Base-by-base conservation (phyloP, 2,888 invertebrate species). In the Galeruca laticollis region DNA sequence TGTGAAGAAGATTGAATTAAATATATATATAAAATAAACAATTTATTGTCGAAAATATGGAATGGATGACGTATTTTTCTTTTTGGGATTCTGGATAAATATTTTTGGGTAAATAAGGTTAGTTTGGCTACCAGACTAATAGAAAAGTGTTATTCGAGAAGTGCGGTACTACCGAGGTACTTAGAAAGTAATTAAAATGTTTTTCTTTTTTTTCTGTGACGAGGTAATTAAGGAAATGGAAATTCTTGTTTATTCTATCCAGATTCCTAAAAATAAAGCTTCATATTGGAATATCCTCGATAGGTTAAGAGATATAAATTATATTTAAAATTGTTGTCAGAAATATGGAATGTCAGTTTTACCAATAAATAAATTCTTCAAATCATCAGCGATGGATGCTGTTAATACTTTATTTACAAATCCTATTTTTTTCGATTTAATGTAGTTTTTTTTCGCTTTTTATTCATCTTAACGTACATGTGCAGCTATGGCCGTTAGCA, bases 281-380 rank as follows among this genome's bases (percentile, higher is more conserved):
- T 43, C 4, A 43, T n/a, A 4, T 43, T 43, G 3, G 15, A 43
- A 43, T 43, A 43, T 43, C 13, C 13, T n/a, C 13, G 6, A 13
- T 43, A 43, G 15, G 9, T 52, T 52, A 52, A 52, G 13, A 26
- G 5, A 52, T 11, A 26, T 21, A 52, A 26, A 52, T 9, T 21
- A 52, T 52, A 52, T 52, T 26, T 13, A 20, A 52, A 13, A n/a
- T 20, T 21, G 20, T 52, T 52, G 20, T 21, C 6, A 2, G 11
- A 31, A 35, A 33, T 21, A 56, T 57, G 13, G 56, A 57, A 33
- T 31, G 56, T 57, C 56, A 57, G 33, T 57, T 57, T 57, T 57
- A 35, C 10, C 33, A 57, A 57, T 57, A 57, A 57, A 57, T 31
- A 57, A 33, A 54, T 18, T 15, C 8, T 18, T 57, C 9, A 57